phyloP scores from a whole-genome alignment of 2,113 vertebrate genomes.

The Heteronetta atricapilla region DNA sequence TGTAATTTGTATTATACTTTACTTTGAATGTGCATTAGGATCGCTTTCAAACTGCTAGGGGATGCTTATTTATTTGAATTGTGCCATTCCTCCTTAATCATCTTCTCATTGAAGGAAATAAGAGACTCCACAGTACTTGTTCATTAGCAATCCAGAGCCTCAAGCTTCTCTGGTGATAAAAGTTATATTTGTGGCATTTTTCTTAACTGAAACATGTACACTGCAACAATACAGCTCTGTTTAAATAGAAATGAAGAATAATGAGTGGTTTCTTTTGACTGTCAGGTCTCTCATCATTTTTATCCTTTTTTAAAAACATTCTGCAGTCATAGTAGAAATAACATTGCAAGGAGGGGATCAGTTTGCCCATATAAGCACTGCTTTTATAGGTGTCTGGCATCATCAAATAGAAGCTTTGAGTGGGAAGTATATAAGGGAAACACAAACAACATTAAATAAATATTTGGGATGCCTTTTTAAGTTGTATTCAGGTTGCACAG shows the following conservation, averaged over 20 bases:
- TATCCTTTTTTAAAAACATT: background rate
- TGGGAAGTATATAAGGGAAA: background rate
- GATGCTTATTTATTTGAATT: background rate
- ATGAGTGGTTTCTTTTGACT: background rate
- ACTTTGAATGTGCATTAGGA: background rate
- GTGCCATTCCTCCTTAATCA: background rate
- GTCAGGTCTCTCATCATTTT: background rate
- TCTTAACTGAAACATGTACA: background rate
- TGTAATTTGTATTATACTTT: rapidly evolving
- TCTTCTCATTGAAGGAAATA: background rate
- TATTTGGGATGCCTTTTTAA: constrained; percentile 34
- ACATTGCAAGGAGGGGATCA: background rate
- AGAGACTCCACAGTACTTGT: background rate
- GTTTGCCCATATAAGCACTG: background rate
- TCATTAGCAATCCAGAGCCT: background rate
- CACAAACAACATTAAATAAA: constrained; percentile 24
- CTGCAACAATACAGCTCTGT: background rate
- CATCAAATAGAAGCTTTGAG: constrained; percentile 16
- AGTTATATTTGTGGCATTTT: background rate
- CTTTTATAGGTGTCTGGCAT: constrained; percentile 27
- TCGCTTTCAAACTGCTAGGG: background rate
- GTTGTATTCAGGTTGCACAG: background rate
- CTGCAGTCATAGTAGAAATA: background rate
- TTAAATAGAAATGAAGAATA: background rate
- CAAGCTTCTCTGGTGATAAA: background rate